A percentile compares a stretch with the other conserved stretches of the same genome.
phyloP scores from a whole-genome alignment of 1,140 invertebrate species.

The Bombus terrestris region DNA sequence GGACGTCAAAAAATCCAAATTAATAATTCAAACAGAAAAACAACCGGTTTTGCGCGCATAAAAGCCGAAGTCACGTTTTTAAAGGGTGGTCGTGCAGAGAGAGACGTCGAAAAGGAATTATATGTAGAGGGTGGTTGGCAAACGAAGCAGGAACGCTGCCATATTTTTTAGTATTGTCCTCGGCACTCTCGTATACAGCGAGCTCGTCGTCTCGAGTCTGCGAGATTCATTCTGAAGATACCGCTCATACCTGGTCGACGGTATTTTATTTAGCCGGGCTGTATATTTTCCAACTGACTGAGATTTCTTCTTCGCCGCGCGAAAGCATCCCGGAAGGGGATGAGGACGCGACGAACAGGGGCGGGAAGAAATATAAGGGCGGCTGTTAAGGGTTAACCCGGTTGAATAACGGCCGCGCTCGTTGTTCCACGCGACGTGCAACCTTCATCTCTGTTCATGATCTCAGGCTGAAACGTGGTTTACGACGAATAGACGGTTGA shows the following conservation, averaged over 20 bases:
- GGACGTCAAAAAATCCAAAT: no score
- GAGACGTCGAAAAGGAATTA: background rate
- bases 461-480: conserved; percentile 18
- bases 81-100: no score
- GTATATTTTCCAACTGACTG: conserved; percentile 28
- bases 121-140: background rate
- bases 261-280: conserved; percentile 35
- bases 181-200: background rate
- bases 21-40: no score
- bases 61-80: no score
- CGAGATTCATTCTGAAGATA: conserved; percentile 35
- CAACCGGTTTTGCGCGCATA: no score
- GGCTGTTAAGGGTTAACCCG: conserved; percentile 31
- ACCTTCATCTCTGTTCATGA: conserved; percentile 10
- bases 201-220: conserved; percentile 2
- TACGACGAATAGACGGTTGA: background rate
- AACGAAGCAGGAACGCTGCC: background rate
- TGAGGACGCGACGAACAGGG: background rate
- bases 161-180: background rate
- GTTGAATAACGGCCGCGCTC: conserved; percentile 12
- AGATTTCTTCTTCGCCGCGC: conserved; percentile 28
- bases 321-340: background rate
- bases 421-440: background rate
- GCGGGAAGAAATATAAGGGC: conserved; percentile 9
- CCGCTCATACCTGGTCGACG: background rate